A percentile compares a stretch with the other conserved stretches of the same genome.
phyloP scores from a whole-genome alignment of 1,140 invertebrate genomes.

The Caenorhabditis tropicalis region DNA sequence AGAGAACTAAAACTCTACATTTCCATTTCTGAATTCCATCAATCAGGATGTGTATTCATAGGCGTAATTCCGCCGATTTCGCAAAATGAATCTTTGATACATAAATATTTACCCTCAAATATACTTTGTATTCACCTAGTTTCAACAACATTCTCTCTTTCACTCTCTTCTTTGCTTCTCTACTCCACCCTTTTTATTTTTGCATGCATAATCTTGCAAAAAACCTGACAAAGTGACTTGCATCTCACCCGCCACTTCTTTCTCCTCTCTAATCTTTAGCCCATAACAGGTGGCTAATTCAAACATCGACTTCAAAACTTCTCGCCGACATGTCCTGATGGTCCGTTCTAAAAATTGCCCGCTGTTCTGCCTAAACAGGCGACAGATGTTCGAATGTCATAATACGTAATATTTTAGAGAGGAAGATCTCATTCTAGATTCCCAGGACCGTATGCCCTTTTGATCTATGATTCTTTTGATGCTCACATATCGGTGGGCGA shows the following conservation, averaged over 20 bases:
- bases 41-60: no score
- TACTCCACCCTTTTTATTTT: neutral
- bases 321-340: neutral
- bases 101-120: neutral
- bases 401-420: constrained; percentile 26
- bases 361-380: neutral
- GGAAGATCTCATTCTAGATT: neutral
- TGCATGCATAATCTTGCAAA: constrained; percentile 36
- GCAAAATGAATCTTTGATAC: neutral
- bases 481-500: neutral
- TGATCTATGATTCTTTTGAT: constrained; percentile 41
- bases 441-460: constrained; percentile 38
- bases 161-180: neutral
- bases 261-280: constrained; percentile 7
- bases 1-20: no score
- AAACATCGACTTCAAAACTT: constrained; percentile 32
- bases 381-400: constrained; percentile 31
- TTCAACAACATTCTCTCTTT: neutral
- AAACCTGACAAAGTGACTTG: constrained; percentile 22
- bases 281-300: constrained; percentile 27
- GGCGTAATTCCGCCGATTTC: neutral
- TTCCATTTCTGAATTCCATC: no score
- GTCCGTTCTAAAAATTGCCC: neutral
- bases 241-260: neutral
- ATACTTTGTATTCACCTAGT: neutral